Evolutionary conservation across 2,888 invertebrate genomes (phyloP), one percentile per base, ranked within the genome.

Genomic region (Agonopterix alstromeriana): DNA sequence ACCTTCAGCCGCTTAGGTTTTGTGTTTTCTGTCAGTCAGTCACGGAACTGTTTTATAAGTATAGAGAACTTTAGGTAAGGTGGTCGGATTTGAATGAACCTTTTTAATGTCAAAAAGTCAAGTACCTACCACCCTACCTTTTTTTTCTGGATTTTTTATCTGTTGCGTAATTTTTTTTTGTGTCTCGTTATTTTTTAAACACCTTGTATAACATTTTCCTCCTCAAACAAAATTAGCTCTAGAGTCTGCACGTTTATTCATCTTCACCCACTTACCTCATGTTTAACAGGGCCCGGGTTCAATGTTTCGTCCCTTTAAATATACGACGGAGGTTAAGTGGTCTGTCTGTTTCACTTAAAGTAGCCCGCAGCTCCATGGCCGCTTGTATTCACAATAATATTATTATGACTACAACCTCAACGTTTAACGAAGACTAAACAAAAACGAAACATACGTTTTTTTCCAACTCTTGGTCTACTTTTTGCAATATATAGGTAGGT

Each of bases 321-420:
- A 77, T 71, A 73, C 73, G 77, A 77, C 70, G 73, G 79, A 81
- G 84, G 84, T 82, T 82, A 85, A 85, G 82, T 83, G 80, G 78
- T 61, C 63, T 56, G 85, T 82, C 83, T 75, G 81, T 80, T 82
- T 80, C 81, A 81, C 77, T 84, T 82, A 82, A 75, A 73, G 66
- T 70, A 69, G 71, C 73, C 42, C 42, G 47, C 35, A 42, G 42
- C 45, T 40, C 38, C 10, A 10, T 27, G 27, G 38, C 38, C 38
- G n/a, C 14, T 2, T 42, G 42, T 42, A 42, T 11, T 12, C 42
- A 42, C 14, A 14, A 42, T 42, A 7, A 38, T 38, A 38, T 38
- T 38, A 38, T 38, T 38, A 38, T 38, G 38, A 67, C 61, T 59
- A 67, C 63, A 64, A 66, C 65, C 64, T 61, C 57, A 62, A 58